A percentile compares a stretch with the other conserved stretches of the same genome.
Conservation (phyloP, 2,797 vertebrate genomes). For the Labroides dimidiatus region DNA sequence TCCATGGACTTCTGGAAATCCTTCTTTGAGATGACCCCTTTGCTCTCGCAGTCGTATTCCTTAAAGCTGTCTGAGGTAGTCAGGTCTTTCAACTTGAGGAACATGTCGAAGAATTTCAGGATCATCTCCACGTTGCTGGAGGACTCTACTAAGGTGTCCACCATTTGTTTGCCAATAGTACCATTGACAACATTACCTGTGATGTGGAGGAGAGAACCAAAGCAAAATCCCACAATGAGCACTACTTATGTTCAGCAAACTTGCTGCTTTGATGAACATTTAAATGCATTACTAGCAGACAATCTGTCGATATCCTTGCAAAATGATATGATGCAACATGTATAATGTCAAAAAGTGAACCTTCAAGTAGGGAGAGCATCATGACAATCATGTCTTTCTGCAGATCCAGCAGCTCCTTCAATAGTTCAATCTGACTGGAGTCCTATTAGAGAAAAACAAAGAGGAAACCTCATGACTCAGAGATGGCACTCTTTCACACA, state of each 20-base stretch:
- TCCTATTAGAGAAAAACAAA: conserved; percentile 85
- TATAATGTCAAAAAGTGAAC: conserved; percentile 73
- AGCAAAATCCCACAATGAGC: neutral
- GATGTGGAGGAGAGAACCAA: neutral
- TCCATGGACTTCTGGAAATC: conserved; percentile 99
- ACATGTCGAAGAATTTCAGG: conserved; percentile 99
- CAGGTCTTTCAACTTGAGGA: conserved; percentile 98
- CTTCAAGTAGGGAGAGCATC: conserved; percentile 98
- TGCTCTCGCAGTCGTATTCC: conserved; percentile 93
- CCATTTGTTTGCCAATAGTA: conserved; percentile 99
- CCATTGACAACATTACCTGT: conserved; percentile 98
- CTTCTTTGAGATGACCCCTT: conserved; percentile 97
- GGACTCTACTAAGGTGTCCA: conserved; percentile 97
- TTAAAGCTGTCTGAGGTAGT: conserved; percentile 97
- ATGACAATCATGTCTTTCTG: conserved; percentile 99
- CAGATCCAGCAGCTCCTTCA: conserved; percentile 97
- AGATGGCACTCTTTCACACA: conserved; percentile 49
- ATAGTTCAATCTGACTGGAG: conserved; percentile 97
- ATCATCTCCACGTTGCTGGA: conserved; percentile 99
- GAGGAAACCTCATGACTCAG: conserved; percentile 35
- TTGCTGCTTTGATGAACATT: conserved; percentile 34
- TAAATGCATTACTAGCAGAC: conserved; percentile 24
- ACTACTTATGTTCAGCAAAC: conserved; percentile 16
- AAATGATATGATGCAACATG: neutral
- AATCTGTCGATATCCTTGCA: conserved; percentile 16